Evolutionary conservation across 2,113 vertebrate genomes (phyloP), one percentile per base, ranked within the genome.

Genomic region (Labeo catla): DNA sequence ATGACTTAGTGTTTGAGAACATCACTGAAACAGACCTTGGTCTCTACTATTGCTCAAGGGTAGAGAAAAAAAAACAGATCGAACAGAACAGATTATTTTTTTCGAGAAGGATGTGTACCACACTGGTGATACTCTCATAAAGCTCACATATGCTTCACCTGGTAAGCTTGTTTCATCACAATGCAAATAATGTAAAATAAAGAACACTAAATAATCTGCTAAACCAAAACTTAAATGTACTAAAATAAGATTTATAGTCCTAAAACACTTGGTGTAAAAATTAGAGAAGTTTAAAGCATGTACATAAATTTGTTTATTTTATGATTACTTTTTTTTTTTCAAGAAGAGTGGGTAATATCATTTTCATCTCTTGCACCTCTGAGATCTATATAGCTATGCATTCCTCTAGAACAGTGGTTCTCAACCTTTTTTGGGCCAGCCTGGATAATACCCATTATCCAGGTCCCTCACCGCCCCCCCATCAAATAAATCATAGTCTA

Each of bases 11-110:
- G 23, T 81, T 86, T 16, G 23, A 81, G 34, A 86, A 81, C 43
- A 74, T 86, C 43, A 86, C 85, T 4, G 78, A 63, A 21, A 11
- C 52, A 61, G 85, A 86, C 23, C 45, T 86, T 28, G 77, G 85
- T 15, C 16, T 86, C 7, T 86, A 86, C 54, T 86, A 86, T 80
- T 86, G 85, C 21, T 45, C 85, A 49, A 61, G 12, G 11, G 54
- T 63, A 6, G 49, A 36, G n/a, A n/a, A n/a, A n/a, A 28, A 15
- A 19, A 59, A 6, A 16, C 13, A 10, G 8, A 54, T 47, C 0
- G 8, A 59, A 4, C 15, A n/a, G n/a, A n/a, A 36, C 0, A 19
- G 0, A 12, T 23, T 8, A 49, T n/a, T 6, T 2, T 72, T 4
- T 16, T 21, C 2, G 43, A 81, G 54, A 66, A 28, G 23, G 54